Conservation (phyloP, 2,113 vertebrate species). For the Todiramphus saurophagus region DNA sequence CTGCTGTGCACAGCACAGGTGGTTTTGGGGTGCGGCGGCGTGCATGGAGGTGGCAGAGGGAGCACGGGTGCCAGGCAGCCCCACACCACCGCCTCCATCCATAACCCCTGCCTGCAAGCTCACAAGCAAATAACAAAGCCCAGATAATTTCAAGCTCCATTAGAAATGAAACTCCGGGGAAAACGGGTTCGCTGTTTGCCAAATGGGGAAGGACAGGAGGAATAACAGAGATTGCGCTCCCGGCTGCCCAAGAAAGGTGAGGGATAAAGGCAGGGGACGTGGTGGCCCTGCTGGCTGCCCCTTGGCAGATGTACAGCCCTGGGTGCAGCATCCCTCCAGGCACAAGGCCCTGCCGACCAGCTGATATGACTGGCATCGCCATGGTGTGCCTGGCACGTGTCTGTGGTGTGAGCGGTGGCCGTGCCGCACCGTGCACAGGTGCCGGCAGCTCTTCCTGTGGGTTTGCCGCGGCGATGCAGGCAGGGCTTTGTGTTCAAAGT, state of each 20-base stretch:
- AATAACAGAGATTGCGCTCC: background rate
- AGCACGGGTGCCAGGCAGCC: background rate
- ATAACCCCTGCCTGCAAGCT: background rate
- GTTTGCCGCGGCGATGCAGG: background rate
- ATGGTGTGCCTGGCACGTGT: rapidly evolving
- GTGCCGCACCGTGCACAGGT: rapidly evolving
- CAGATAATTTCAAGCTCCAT: constrained; percentile 68
- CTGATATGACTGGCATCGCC: rapidly evolving
- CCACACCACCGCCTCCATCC: background rate
- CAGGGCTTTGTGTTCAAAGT: constrained; percentile 53
- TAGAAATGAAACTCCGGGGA: constrained; percentile 37
- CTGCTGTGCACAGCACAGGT: rapidly evolving
- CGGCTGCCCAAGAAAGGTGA: background rate
- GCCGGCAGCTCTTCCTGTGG: rapidly evolving
- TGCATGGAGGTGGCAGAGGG: background rate
- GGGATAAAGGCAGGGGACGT: background rate
- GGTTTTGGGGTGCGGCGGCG: background rate
- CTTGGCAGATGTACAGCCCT: rapidly evolving
- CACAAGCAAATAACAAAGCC: constrained; percentile 20
- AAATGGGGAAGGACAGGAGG: constrained; percentile 35
- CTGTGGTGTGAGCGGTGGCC: rapidly evolving
- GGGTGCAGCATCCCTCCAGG: background rate
- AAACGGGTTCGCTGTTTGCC: background rate
- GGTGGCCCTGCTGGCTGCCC: background rate
- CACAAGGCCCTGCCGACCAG: background rate